phyloP scores from a whole-genome alignment of 1,140 invertebrate genomes.

The Potamilus streckersoni region DNA sequence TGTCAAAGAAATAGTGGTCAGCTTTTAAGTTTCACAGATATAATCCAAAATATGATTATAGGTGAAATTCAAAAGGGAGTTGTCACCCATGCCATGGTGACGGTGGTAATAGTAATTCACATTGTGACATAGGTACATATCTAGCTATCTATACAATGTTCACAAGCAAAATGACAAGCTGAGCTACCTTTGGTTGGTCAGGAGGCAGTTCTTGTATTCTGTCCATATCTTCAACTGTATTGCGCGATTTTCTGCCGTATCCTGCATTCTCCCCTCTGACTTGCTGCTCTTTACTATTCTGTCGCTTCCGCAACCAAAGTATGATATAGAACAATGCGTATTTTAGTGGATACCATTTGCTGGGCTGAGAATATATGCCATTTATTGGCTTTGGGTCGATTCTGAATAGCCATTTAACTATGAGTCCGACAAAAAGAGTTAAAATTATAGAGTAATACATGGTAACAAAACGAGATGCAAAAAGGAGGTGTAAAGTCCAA shows the following conservation, averaged over 20 bases:
- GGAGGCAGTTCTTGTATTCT: slow-evolving; percentile 73
- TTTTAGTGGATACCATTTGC: slow-evolving; percentile 76
- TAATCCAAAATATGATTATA: too few relatives aligned
- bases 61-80: too few relatives aligned
- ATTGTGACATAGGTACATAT: not conserved
- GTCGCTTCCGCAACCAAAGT: slow-evolving; percentile 72
- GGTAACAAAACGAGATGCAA: too few relatives aligned
- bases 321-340: slow-evolving; percentile 72
- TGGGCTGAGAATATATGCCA: slow-evolving; percentile 73
- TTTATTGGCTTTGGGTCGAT: slow-evolving; percentile 69
- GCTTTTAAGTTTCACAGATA: too few relatives aligned
- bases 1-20: too few relatives aligned
- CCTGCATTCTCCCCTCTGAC: slow-evolving; percentile 54
- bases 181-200: slow-evolving; percentile 66
- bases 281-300: slow-evolving; percentile 34
- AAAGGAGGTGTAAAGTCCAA: too few relatives aligned
- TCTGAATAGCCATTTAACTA: slow-evolving; percentile 21
- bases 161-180: not conserved
- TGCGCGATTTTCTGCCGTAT: slow-evolving; percentile 69
- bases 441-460: slow-evolving; percentile 6
- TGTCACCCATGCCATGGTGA: too few relatives aligned
- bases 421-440: slow-evolving; percentile 1
- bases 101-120: not conserved
- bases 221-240: slow-evolving; percentile 71
- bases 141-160: not conserved